Base-by-base conservation (phyloP, 1,140 invertebrate genomes). In the Gryllus bimaculatus region DNA sequence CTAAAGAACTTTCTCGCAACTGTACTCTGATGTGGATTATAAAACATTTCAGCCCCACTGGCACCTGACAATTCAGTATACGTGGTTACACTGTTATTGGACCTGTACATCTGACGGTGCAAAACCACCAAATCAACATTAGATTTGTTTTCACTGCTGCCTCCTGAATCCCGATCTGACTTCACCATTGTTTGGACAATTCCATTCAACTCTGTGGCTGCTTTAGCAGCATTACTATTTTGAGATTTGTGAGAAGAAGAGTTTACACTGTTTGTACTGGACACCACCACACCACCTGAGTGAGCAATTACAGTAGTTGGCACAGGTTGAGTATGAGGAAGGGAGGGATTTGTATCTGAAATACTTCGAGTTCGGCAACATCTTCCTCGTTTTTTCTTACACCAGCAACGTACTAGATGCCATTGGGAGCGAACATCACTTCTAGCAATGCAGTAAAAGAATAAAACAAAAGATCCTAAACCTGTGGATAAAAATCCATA, bases 1-100 rank as follows among this genome's bases (percentile, higher is more conserved):
- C 95, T 94, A 85, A 97, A 97, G 85, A 96, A 97, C 83, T 95
- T 96, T 80, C 94, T 90, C 0, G 96, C 95, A 1, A 96, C 94
- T 18, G 94, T 95, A 84, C 94, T 96, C 85, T 98, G 96, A 83
- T 94, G 93, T 0, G 95, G 94, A 87, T 98, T 96, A 83, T 97
- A 97, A 85, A 97, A 98, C 85, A 94, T 90, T 82, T 95, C 92
- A 0, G 92, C 91, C 6, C 90, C 88, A 80, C 89, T 83, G 18
- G 89, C 83, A 75, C 84, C 85, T 20, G 85, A 85, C 0, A 85
- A 85, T 79, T 93, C 91, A 0, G 91, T 91, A 80, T 91, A 91
- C 7, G 91, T 92, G 75, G 91, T 91, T 75, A 92, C 90, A 8
- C 90, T 91, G 83, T 91, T 91, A 80, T 90, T 90, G 0, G 89